Evolutionary conservation across 1,140 invertebrate genomes (phyloP), one percentile per base, ranked within the genome.

Genomic region (Brachystomella parvula): DNA sequence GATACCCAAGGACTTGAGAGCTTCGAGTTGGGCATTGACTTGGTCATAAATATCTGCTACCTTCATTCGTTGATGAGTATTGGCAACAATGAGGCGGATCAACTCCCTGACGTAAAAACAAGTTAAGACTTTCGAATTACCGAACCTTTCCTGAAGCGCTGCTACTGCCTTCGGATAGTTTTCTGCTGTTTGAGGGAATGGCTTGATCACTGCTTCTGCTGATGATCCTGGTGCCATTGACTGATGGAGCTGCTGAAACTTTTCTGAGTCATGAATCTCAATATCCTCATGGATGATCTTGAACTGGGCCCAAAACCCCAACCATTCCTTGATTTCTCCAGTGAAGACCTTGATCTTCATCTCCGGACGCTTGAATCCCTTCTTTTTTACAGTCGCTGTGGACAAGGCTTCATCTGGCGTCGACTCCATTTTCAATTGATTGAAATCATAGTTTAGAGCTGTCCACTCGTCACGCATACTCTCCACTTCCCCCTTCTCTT

Each of bases 291-390:
- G 71, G n/a, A 78, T 75, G 35, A 74, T 73, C 35, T 73, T 73
- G 61, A 77, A 77, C 61, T 74, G 73, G 15, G 68, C 71, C 75
- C 75, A 78, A 64, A 77, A 78, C 1, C 61, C 56, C 31, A 78
- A 62, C 76, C 77, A 77, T 3, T 77, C 74, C 65, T 69, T 74
- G 0, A 76, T 47, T 15, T 76, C 64, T 12, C 77, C 76, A 24
- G 65, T 63, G 61, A 76, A 78, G 30, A 74, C 76, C 28, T 31
- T 62, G 1, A 76, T 32, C 47, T 78, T 73, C 9, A 76, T 68
- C 65, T 71, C 75, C 6, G 76, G 72, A 53, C 75, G 56, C 63
- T 73, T 76, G 33, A 65, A 65, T 3, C 31, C 39, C 32, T 33
- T 62, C 47, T 24, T 56, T 19, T 24, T 12, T 17, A 6, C 3